Percentiles rank a stretch among this genome's conserved stretches.
Conservation (phyloP, 2,797 vertebrate species). For the Hephaestus fuliginosus region DNA sequence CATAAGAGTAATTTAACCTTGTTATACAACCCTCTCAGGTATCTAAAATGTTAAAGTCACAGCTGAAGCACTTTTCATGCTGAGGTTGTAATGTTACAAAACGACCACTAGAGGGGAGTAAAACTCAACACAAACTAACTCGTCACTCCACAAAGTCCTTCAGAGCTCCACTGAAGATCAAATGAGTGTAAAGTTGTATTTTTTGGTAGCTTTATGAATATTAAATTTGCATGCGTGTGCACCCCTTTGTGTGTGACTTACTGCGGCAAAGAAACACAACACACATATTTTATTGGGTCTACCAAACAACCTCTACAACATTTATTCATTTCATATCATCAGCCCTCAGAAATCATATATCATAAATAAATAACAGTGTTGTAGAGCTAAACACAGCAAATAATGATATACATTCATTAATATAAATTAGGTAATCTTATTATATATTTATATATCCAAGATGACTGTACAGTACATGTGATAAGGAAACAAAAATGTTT, state of each 20-base stretch:
- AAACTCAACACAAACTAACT: constrained; percentile 34
- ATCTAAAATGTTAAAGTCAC: not conserved
- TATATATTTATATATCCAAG: constrained; percentile 74
- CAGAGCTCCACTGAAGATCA: not conserved
- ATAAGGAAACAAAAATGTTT: constrained; percentile 84
- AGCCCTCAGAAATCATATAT: constrained; percentile 67
- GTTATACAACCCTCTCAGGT: not conserved
- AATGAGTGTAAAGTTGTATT: not conserved
- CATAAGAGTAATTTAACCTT: not conserved
- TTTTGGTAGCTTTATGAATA: constrained; percentile 23
- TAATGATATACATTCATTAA: constrained; percentile 83
- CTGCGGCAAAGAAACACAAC: constrained; percentile 23
- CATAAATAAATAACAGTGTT: constrained; percentile 82
- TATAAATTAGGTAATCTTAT: constrained; percentile 83
- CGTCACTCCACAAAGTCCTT: not conserved
- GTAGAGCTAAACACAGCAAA: constrained; percentile 80
- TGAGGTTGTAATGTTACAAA: not conserved
- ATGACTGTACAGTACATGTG: constrained; percentile 83
- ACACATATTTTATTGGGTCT: constrained; percentile 23
- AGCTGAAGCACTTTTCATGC: not conserved
- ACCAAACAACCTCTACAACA: constrained; percentile 65
- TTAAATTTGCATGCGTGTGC: constrained; percentile 22
- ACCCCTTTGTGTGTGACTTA: not conserved
- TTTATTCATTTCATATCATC: constrained; percentile 80
- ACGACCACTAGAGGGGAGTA: constrained; percentile 68